phyloP scores from a whole-genome alignment of 2,113 vertebrate species.

The Struthio camelus region DNA sequence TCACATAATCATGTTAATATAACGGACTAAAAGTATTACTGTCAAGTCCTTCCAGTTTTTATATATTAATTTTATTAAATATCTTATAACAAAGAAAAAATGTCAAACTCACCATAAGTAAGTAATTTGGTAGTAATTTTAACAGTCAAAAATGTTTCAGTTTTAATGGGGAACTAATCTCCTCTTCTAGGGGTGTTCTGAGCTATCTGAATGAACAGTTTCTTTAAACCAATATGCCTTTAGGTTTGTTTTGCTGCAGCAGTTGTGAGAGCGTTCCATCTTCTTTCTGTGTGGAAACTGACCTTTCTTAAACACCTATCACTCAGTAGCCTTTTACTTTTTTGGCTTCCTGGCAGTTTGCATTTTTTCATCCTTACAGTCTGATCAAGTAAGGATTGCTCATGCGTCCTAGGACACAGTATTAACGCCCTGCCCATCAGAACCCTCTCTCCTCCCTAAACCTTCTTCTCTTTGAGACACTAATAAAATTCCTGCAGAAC shows the following conservation, averaged over 20 bases:
- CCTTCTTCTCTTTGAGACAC: neutral
- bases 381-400: neutral
- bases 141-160: neutral
- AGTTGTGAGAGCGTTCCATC: neutral
- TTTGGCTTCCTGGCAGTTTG: neutral
- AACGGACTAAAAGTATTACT: neutral
- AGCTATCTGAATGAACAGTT: neutral
- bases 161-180: neutral
- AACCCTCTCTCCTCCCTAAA: neutral
- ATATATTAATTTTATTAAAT: conserved; percentile 35
- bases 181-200: neutral
- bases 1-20: neutral
- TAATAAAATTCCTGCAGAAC: neutral
- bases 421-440: neutral
- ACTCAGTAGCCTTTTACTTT: neutral
- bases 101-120: neutral
- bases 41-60: neutral
- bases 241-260: neutral
- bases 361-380: neutral
- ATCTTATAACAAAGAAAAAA: conserved; percentile 15
- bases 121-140: neutral
- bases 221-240: neutral
- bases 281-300: neutral
- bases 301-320: neutral
- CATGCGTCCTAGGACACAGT: neutral